Percentiles rank a stretch among this genome's conserved stretches.
Evolutionary conservation across 2,797 vertebrate genomes (phyloP).

Genomic region (Crenichthys baileyi): DNA sequence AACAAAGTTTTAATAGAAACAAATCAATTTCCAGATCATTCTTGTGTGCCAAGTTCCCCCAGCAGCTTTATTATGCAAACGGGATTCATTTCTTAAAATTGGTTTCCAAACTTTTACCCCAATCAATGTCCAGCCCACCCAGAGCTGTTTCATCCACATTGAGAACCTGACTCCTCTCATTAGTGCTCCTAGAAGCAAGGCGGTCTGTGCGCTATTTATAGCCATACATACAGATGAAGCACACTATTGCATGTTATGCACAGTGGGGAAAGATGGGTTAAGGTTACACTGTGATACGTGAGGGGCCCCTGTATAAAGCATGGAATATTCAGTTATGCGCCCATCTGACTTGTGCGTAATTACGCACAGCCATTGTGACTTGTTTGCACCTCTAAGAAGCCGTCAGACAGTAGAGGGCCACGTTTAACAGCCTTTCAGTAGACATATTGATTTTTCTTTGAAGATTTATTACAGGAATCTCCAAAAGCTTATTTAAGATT

Average conservation of each 20-base stretch:
- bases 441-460: neutral
- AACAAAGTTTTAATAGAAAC: neutral
- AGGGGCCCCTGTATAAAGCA: constrained; percentile 5
- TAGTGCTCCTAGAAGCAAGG: constrained; percentile 46
- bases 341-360: constrained; percentile 58
- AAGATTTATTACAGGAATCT: neutral
- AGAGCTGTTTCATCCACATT: constrained; percentile 44
- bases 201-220: constrained; percentile 64
- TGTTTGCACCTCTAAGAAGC: constrained; percentile 21
- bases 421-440: neutral
- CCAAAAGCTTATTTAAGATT: neutral
- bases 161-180: constrained; percentile 43
- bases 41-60: constrained; percentile 49
- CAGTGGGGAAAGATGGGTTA: constrained; percentile 36
- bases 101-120: constrained; percentile 34
- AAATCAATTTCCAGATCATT: neutral
- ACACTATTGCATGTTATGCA: constrained; percentile 43
- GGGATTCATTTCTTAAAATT: constrained; percentile 6
- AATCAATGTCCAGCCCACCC: constrained; percentile 46
- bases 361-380: constrained; percentile 41
- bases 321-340: constrained; percentile 30
- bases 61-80: constrained; percentile 24
- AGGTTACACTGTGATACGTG: constrained; percentile 29
- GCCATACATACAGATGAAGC: constrained; percentile 45
- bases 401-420: constrained; percentile 25